These are phyloP conservation scores for Agapornis roseicollis DNA, from an alignment of 2,113 vertebrate species.

Conservation along the genomic window DNA sequence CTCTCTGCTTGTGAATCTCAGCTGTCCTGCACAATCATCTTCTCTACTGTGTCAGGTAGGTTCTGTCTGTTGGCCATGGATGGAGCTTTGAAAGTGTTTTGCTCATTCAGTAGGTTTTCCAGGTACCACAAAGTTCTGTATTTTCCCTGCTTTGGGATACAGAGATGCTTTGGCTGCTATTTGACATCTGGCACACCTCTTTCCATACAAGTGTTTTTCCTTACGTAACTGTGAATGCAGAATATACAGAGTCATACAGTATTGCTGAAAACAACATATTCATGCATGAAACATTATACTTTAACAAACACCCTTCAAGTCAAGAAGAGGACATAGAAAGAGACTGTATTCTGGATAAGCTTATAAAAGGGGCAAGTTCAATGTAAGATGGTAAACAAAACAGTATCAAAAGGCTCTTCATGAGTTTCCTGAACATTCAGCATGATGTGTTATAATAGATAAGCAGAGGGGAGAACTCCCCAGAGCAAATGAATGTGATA, in stretches of 20 bases:
- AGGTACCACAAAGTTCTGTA: neutral
- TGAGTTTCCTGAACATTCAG: neutral
- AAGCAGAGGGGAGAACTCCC: neutral
- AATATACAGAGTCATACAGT: neutral
- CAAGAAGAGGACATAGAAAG: neutral
- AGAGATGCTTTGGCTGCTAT: neutral
- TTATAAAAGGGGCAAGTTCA: neutral
- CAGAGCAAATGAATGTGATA: neutral
- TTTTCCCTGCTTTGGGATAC: neutral
- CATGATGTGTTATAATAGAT: neutral
- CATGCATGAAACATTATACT: neutral
- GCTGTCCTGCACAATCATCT: neutral
- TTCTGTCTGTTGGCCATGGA: neutral
- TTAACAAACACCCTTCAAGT: neutral
- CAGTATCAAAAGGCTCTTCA: neutral
- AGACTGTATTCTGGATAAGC: neutral
- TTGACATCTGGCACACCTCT: neutral
- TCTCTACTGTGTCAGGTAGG: rapidly evolving
- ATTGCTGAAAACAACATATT: neutral
- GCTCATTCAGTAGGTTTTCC: neutral
- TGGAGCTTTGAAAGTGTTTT: neutral
- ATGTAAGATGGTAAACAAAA: neutral
- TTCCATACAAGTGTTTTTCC: neutral
- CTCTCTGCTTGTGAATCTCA: neutral
- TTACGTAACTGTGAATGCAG: neutral